phyloP scores from a whole-genome alignment of 2,888 invertebrate species.

The Crepidodera aurea region DNA sequence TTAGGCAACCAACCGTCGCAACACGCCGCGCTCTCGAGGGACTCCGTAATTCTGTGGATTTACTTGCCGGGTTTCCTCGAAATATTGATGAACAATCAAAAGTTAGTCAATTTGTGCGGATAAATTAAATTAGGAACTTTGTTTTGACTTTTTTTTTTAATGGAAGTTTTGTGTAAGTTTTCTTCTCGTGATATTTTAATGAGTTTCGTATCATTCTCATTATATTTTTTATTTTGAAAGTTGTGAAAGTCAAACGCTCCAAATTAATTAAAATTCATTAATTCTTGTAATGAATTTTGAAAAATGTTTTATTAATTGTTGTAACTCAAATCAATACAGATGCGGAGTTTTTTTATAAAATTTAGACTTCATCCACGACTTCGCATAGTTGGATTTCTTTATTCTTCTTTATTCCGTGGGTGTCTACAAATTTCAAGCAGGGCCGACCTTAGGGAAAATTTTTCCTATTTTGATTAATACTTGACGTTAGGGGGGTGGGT shows the following conservation, averaged over 20 bases:
- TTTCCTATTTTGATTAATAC: too few species aligned
- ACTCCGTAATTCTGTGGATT: conserved; percentile 18
- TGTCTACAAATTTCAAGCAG: too few species aligned
- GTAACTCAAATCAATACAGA: too few species aligned
- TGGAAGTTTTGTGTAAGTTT: conserved; percentile 25
- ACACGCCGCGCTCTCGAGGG: conserved; percentile 8
- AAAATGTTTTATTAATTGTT: too few species aligned
- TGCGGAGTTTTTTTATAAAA: too few species aligned
- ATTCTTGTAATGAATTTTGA: not conserved
- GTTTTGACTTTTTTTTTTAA: conserved; percentile 24
- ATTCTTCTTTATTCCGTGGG: too few species aligned
- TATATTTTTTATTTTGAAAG: conserved; percentile 11
- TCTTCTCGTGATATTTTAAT: conserved; percentile 25
- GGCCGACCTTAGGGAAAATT: too few species aligned
- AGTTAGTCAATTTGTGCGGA: conserved; percentile 28
- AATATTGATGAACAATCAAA: conserved; percentile 29
- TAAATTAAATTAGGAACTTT: conserved; percentile 27
- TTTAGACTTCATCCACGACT: too few species aligned
- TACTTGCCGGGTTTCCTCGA: conserved; percentile 21
- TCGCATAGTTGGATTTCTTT: too few species aligned
- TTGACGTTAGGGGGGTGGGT: too few species aligned
- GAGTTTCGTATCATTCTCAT: conserved; percentile 19
- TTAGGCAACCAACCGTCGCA: conserved; percentile 27
- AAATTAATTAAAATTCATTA: conserved; percentile 17
- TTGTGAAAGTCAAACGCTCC: not conserved